Evolutionary conservation across 2,797 vertebrate species (phyloP), one percentile per base, ranked within the genome.

Genomic region (Percopsis omiscomaycus): DNA sequence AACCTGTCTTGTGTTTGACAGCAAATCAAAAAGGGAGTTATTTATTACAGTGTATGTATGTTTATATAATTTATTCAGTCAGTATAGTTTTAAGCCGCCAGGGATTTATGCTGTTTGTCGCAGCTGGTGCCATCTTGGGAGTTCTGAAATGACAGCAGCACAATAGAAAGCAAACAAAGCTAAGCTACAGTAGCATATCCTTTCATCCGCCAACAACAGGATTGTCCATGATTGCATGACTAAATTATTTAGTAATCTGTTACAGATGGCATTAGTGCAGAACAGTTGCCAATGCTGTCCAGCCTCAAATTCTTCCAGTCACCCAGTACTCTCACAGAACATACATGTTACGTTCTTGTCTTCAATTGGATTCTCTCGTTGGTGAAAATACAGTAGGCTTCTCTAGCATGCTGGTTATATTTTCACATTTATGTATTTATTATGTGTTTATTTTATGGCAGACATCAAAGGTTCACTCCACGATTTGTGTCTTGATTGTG

Each of bases 181-280:
- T 30, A 66, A 27, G 47, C 32, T n/a, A 46, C 6, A 8, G 9
- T 45, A 44, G 51, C 9, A 53, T 28, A 44, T 73, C 66, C 53
- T 53, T 68, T 72, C 27, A 61, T 28, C 64, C 57, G 62, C 55
- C 63, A 69, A 77, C 75, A 74, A 75, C 64, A 65, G 63, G 67
- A 71, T 81, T 77, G 5, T 30, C 66, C 65, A 73, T 71, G 68
- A 85, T 81, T 73, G 78, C 53, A 70, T 61, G 52, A 62, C 62
- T 74, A 75, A 75, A 81, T 79, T 74, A 71, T 75, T 79, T 81
- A 79, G 57, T 83, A 79, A 82, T 85, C 74, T 69, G 29, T 53
- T 61, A 68, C 54, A 61, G 69, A 77, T 59, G 61, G 63, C 71
- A 58, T 37, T 46, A 61, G 69, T 45, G 74, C 66, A 59, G 60